phyloP scores from a whole-genome alignment of 2,113 vertebrate species.

The Ellobius talpinus region DNA sequence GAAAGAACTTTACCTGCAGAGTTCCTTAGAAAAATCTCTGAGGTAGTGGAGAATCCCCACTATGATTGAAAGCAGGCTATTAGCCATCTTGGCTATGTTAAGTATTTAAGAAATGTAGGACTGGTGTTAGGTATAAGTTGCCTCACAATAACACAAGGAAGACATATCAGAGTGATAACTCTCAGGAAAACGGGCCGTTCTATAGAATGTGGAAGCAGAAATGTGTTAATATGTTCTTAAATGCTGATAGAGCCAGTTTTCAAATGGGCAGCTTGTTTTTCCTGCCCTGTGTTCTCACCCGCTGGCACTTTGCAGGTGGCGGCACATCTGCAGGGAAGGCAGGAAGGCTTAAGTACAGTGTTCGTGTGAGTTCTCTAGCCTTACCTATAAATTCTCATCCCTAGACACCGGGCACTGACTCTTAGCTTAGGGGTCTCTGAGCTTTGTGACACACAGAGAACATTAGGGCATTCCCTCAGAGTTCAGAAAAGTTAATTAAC shows the following conservation, averaged over 20 bases:
- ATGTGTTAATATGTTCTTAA: too few species aligned
- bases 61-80: not conserved
- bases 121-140: not conserved
- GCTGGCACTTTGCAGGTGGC: not conserved
- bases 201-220: not conserved
- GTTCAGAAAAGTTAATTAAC: conserved; percentile 74
- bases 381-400: conserved; percentile 56
- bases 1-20: not conserved
- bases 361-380: conserved; percentile 32
- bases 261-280: not conserved
- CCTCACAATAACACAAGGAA: not conserved
- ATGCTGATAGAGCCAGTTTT: not conserved
- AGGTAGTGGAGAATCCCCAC: not conserved
- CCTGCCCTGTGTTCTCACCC: not conserved
- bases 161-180: not conserved
- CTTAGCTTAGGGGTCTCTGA: conserved; percentile 2
- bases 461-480: conserved; percentile 41
- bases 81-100: not conserved
- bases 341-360: not conserved
- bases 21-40: not conserved
- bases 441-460: conserved; percentile 42
- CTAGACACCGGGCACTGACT: conserved; percentile 15
- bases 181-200: not conserved
- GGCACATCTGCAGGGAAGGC: not conserved
- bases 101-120: not conserved